phyloP scores from a whole-genome alignment of 2,797 vertebrate species.

The Liasis olivaceus region DNA sequence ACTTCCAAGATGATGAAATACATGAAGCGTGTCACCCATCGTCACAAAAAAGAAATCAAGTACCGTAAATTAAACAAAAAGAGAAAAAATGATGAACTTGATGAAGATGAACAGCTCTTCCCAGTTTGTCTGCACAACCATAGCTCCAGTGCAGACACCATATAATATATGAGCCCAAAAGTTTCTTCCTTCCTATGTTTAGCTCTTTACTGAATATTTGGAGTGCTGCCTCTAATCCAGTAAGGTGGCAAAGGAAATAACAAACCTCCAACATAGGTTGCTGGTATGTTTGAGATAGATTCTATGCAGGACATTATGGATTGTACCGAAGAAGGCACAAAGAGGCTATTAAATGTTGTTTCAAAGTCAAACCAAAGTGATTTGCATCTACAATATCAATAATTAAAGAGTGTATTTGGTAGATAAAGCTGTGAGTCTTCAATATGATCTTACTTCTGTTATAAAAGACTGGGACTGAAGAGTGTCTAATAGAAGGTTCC shows the following conservation, averaged over 20 bases:
- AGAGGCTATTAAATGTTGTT: slow-evolving; percentile 9
- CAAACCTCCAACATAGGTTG: not conserved
- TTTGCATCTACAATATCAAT: not conserved
- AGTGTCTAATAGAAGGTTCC: not conserved
- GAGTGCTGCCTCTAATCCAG: slow-evolving; percentile 6
- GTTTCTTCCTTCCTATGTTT: not conserved
- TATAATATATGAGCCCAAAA: not conserved
- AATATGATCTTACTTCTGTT: not conserved
- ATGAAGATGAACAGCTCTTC: not conserved
- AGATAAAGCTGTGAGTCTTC: slow-evolving; percentile 5
- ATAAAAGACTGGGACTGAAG: not conserved
- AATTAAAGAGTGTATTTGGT: slow-evolving; percentile 20
- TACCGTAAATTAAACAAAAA: slow-evolving; percentile 41
- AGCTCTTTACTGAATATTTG: slow-evolving; percentile 22
- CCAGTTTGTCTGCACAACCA: not conserved
- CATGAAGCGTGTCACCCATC: slow-evolving; percentile 39
- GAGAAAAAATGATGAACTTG: not conserved
- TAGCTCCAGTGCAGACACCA: not conserved
- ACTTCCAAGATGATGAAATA: slow-evolving; percentile 57
- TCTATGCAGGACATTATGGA: not conserved
- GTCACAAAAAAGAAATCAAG: slow-evolving; percentile 40
- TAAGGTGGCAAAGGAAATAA: not conserved
- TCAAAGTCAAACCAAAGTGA: not conserved
- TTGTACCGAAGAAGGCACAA: not conserved
- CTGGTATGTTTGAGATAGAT: not conserved